These are phyloP conservation scores for Ammospiza caudacuta DNA, from an alignment of 2,113 vertebrate species.

Conservation along the genomic window DNA sequence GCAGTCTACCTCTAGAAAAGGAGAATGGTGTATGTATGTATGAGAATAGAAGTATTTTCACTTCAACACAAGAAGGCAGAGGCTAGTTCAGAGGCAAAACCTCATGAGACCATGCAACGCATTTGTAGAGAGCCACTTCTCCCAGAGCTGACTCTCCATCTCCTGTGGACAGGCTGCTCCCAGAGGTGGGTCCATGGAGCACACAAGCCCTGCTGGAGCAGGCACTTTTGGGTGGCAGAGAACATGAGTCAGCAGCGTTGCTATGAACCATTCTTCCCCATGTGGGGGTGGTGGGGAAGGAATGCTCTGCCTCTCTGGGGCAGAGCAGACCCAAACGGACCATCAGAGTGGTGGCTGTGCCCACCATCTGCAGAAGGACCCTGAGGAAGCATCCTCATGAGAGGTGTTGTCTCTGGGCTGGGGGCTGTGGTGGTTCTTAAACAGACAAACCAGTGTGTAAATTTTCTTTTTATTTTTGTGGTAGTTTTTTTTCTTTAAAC, in stretches of 20 bases:
- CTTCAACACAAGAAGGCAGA: not conserved
- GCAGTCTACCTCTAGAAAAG: slow-evolving; percentile 77
- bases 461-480: not conserved
- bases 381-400: not conserved
- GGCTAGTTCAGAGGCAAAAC: not conserved
- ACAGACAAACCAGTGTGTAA: not conserved
- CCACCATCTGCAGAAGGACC: not conserved
- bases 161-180: not conserved
- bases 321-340: not conserved
- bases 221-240: not conserved
- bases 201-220: not conserved
- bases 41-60: not conserved
- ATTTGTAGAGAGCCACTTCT: not conserved
- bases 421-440: not conserved
- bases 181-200: not conserved
- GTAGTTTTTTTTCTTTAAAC: not conserved
- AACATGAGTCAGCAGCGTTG: not conserved
- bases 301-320: not conserved
- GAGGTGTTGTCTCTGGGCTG: not conserved
- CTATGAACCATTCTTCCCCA: not conserved
- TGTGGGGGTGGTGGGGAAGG: not conserved
- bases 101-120: not conserved
- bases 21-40: not conserved
- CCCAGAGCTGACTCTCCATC: not conserved
- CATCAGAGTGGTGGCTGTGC: too few relatives aligned